Base-by-base conservation (phyloP, 2,113 vertebrate species). In the Zosterops hypoxanthus region DNA sequence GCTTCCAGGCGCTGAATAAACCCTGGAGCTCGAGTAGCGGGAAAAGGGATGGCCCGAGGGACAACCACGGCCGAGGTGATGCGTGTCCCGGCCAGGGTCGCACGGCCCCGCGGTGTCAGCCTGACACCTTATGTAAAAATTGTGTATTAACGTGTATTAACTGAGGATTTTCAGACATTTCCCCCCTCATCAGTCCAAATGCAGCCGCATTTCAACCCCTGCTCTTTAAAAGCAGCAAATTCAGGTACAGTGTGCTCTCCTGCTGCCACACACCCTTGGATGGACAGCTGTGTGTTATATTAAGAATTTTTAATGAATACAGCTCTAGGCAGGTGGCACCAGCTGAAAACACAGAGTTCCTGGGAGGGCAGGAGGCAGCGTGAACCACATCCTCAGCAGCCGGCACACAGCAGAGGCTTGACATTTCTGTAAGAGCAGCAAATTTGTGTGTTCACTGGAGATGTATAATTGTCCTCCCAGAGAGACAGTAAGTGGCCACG, bases 221-320 rank as follows among this genome's bases (percentile, higher is more conserved):
- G 65, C 52, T 52, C 68, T 53, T 28, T 26, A 42, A 41, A 64
- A 56, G 78, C 80, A 39, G 42, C 41, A 33, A 53, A 44, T 1
- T 0, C 39, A 4, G 50, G 34, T 17, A 8, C 25, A 9, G 28
- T 12, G 59, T 17, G 49, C 15, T 65, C 52, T 63, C 56, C 70
- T n/a, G 52, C 86, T 4, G 18, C 69, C 39, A 0, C 10, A 8
- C n/a, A 6, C 19, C 20, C 63, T 9, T 9, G 3, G 70, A 50
- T 1, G 16, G 39, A 60, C 55, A 66, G 79, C 71, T 70, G 5
- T 5, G 39, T 80, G 15, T 78, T 93, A 61, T 33, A 55, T 73
- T 61, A 92, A 44, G 88, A 55, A 77, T 63, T 66, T 95, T 96
- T 95, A 96, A 93, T 81, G 71, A 52, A 8, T 86, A 64, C 76